Evolutionary conservation across 1,140 invertebrate species (phyloP), one percentile per base, ranked within the genome.

Genomic region (Papilio machaon): DNA sequence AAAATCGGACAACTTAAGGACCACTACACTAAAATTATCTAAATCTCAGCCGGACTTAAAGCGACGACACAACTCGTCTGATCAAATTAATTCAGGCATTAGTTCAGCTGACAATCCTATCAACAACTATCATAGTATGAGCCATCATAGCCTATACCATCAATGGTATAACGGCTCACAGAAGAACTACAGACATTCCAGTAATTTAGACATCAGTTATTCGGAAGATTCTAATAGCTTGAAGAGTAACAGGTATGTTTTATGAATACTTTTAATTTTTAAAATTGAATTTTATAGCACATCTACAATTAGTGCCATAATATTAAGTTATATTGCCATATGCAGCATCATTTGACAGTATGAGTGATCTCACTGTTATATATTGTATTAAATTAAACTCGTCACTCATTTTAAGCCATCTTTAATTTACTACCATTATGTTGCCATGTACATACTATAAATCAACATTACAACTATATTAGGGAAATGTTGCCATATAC

Each of bases 1-100:
- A 49, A 93, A 92, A 84, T 83, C 88, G n/a, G 92, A 92, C n/a
- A 47, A 83, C 19, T 54, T 88, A 35, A 90, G 87, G 83, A 83
- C 83, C 17, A 84, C 91, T 23, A 91, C 88, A 17, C 64, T 92
- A 2, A 94, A 92, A 80, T 70, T 90, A 2, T 82, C 91, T 17
- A 93, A 91, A 84, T 84, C 87, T 10, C 86, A 86, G 70, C 58
- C 77, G 6, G 93, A 93, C 17, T 49, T 88, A 10, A 93, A 93
- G 52, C 97, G 96, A 83, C 95, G 95, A 81, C 88, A 95, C 91
- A 86, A 96, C 88, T 94, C 95, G 30, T 89, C 95, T 58, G 95
- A 96, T 88, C 94, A 96, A 75, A 88, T 91, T 23, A 95, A 91
- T 78, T 75, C 85, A 0, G 85, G 84, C 3, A 86, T 87, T 0